Conservation (phyloP, 2,113 vertebrate genomes). For the Bombycilla garrulus region DNA sequence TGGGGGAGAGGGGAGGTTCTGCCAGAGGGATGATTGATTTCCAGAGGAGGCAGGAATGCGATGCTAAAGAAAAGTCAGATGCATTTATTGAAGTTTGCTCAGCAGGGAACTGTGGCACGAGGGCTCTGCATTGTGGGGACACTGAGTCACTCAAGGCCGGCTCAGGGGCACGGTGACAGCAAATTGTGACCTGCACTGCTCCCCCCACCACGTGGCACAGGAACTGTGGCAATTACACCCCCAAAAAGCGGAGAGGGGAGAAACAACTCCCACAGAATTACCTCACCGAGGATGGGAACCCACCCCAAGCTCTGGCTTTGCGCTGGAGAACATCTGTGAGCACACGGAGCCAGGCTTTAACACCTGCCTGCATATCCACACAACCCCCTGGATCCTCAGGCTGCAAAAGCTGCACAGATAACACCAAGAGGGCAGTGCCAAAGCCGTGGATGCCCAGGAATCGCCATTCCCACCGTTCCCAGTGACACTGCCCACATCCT, state of each 20-base stretch:
- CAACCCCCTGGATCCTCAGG: background rate
- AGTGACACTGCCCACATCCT: background rate
- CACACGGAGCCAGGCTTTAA: background rate
- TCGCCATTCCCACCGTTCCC: fast-evolving
- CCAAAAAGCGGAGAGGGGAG: background rate
- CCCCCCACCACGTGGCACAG: fast-evolving
- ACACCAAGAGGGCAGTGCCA: background rate
- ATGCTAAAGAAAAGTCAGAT: background rate
- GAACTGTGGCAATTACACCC: background rate
- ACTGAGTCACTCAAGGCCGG: background rate
- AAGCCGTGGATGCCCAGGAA: background rate
- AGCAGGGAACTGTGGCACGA: background rate
- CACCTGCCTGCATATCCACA: background rate
- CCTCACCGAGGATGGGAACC: fast-evolving
- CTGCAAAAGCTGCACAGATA: background rate
- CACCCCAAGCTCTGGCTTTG: background rate
- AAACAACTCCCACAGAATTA: fast-evolving
- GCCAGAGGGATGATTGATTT: conserved; percentile 6
- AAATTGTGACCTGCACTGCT: background rate
- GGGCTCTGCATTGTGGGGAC: background rate
- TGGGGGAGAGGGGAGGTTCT: background rate
- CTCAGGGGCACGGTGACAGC: fast-evolving
- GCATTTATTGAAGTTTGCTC: background rate
- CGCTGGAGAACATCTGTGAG: background rate
- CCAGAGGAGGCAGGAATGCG: background rate